Evolutionary conservation across 2,888 invertebrate species (phyloP), one percentile per base, ranked within the genome.

Genomic region (Ypsolopha scabrella): DNA sequence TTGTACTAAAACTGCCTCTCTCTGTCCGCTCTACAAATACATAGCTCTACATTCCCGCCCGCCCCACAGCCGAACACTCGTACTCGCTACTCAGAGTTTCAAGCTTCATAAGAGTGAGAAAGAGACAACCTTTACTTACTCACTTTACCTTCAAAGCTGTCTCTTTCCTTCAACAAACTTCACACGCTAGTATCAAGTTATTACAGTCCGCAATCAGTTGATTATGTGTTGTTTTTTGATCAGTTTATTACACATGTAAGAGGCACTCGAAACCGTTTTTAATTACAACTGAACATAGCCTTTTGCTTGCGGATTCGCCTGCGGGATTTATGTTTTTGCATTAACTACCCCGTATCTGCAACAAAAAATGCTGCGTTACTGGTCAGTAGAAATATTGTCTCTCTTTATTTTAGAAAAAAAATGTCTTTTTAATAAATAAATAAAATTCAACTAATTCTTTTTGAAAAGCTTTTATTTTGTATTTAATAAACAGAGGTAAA

Each of bases 171-270:
- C 39, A 33, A 11, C 38, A 62, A 74, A 73, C 67, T 65, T 63
- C 37, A 38, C 44, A 50, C 24, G 50, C 11, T 56, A 60, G 62
- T 63, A 68, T 67, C 67, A 72, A 72, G 77, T 77, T 79, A 80
- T 76, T 75, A 77, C 72, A 71, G 43, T 67, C 68, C 70, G 79
- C 80, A 83, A 82, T 83, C 80, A 80, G 75, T 78, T 80, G 78
- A 82, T 81, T 76, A 72, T 70, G 65, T 59, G 70, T 70, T 77
- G 64, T 67, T 78, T 24, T 24, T 75, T 72, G 68, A 75, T 66
- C 65, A 65, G 66, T 77, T 74, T 76, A 76, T 78, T 80, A 68
- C 13, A 14, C 43, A 10, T 14, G 63, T 60, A 66, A 67, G 64
- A 65, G 64, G 63, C 74, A 74, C 75, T 76, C 70, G 41, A 53